Conservation (phyloP, 2,113 vertebrate genomes). For the Callaeas wilsoni region DNA sequence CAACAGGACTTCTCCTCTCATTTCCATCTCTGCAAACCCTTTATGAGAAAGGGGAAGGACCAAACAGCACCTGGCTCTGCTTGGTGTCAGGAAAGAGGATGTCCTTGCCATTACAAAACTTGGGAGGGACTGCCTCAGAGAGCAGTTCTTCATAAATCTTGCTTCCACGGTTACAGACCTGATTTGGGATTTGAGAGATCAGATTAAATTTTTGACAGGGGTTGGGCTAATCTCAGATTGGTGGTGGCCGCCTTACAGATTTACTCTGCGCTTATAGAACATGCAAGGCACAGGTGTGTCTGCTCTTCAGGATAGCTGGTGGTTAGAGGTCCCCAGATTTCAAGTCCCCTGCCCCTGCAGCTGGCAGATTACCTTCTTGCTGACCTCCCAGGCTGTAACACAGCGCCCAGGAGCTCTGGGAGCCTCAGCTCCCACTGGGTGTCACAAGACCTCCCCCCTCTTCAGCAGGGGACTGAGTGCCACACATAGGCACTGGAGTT, state of each 20-base stretch:
- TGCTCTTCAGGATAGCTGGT: background rate
- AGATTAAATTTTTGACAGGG: background rate
- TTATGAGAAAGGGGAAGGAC: background rate
- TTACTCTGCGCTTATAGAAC: background rate
- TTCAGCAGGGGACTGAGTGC: background rate
- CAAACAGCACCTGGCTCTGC: background rate
- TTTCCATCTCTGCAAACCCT: background rate
- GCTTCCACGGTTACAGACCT: background rate
- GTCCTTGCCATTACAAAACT: background rate
- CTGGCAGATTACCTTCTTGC: background rate
- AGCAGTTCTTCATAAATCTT: background rate
- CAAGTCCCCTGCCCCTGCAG: background rate
- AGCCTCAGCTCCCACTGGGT: background rate
- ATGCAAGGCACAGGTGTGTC: background rate
- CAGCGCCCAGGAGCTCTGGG: background rate
- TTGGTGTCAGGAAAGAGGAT: rapidly evolving
- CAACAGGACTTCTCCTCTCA: background rate
- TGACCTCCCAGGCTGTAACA: background rate
- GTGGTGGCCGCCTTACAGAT: background rate
- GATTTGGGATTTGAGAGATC: background rate
- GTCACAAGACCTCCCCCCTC: background rate
- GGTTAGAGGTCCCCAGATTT: background rate
- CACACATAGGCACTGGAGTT: background rate
- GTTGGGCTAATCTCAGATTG: background rate
- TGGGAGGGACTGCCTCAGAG: background rate